Evolutionary conservation across 2,113 vertebrate genomes (phyloP).

Genomic region (Mormoops blainvillei): DNA sequence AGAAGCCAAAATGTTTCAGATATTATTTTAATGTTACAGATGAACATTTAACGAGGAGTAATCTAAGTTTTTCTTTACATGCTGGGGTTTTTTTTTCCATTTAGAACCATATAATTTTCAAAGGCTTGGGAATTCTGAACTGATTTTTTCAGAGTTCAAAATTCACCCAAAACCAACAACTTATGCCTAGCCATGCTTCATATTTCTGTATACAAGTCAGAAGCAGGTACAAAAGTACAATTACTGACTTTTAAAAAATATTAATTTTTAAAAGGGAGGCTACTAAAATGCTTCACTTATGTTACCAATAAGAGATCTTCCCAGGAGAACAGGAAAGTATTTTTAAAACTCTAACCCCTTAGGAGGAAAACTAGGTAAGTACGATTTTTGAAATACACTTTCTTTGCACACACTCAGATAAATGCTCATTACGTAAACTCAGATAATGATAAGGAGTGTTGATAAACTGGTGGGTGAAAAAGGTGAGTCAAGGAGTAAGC

Average conservation of each 20-base stretch:
- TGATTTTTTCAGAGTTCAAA: neutral
- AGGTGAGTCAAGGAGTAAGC: neutral
- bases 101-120: conserved; percentile 20
- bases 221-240: neutral
- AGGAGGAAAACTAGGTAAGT: neutral
- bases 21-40: neutral
- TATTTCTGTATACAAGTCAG: neutral
- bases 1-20: neutral
- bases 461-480: neutral
- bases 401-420: neutral
- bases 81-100: neutral
- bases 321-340: neutral
- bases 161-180: neutral
- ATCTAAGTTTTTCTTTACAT: neutral
- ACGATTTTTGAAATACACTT: neutral
- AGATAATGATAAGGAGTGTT: neutral
- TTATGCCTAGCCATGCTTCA: neutral
- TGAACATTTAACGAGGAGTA: neutral
- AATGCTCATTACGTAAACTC: neutral
- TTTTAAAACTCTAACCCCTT: neutral
- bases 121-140: neutral
- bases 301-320: neutral
- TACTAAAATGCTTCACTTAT: neutral
- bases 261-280: neutral
- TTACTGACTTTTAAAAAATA: neutral